Evolutionary conservation across 2,888 invertebrate species (phyloP), one percentile per base, ranked within the genome.

Genomic region (Pardosa pseudoannulata): DNA sequence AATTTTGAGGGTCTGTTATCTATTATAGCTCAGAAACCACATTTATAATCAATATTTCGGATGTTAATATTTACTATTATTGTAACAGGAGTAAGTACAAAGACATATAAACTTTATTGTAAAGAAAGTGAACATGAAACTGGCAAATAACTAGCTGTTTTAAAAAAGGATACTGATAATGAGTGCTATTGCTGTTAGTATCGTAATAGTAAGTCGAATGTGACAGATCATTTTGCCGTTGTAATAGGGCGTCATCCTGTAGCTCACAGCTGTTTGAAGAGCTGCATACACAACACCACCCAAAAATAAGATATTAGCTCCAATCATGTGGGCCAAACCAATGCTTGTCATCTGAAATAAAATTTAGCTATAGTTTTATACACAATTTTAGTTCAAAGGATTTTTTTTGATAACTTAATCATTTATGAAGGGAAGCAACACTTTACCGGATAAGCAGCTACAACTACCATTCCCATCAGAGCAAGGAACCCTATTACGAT

Each of bases 381-480:
- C n/a, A n/a, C n/a, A n/a, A n/a, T n/a, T n/a, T n/a, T n/a, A n/a
- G n/a, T n/a, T n/a, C n/a, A n/a, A n/a, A n/a, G n/a, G n/a, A n/a
- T n/a, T n/a, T n/a, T n/a, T n/a, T n/a, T n/a, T n/a, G n/a, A n/a
- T n/a, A n/a, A n/a, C n/a, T n/a, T n/a, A 36, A 7, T 7, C 6
- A 36, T 5, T 36, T 36, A 7, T 36, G 11, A 11, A 11, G 5
- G 36, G 16, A 16, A 46, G 5, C 9, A 16, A 64, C 29, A n/a
- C 16, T 31, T 76, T 87, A 87, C 87, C 67, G 87, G 87, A 56
- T 87, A 87, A 7, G 80, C 87, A 65, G 87, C 87, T 6, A 87
- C 87, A 2, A 87, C 72, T 1, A 87, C 74, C 87, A 87, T 87
- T 50, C 87, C 87, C 62, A 76, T 70, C 32, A 87, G 41, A 31